Evolutionary conservation across 2,797 vertebrate species (phyloP).

Genomic region (Typhlichthys subterraneus): DNA sequence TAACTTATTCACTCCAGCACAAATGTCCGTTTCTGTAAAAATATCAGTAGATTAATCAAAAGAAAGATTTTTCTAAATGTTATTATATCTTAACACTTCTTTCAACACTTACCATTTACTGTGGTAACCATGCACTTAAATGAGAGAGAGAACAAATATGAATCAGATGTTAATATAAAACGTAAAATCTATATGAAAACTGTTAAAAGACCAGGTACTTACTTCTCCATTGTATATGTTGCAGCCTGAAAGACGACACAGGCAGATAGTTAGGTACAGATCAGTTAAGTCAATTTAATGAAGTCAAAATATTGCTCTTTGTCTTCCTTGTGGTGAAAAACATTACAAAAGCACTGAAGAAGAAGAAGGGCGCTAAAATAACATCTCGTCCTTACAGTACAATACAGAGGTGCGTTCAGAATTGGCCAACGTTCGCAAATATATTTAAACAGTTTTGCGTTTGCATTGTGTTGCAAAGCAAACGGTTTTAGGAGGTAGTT

Average conservation of each 20-base stretch:
- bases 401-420: too few species aligned
- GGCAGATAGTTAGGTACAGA: neutral
- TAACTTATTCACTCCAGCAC: conserved; percentile 67
- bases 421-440: too few species aligned
- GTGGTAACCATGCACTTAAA: conserved; percentile 56
- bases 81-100: neutral
- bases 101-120: conserved; percentile 56
- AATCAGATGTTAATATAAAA: neutral
- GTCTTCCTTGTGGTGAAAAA: too few species aligned
- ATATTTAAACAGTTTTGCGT: too few species aligned
- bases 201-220: conserved; percentile 24
- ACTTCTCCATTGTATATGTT: conserved; percentile 60
- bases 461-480: too few species aligned
- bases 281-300: too few species aligned
- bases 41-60: neutral
- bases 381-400: too few species aligned
- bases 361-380: too few species aligned
- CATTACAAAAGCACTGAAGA: too few species aligned
- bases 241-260: conserved; percentile 59
- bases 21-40: conserved; percentile 56
- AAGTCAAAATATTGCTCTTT: too few species aligned
- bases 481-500: too few species aligned
- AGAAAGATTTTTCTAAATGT: neutral
- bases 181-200: neutral
- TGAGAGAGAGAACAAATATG: conserved; percentile 8